Base-by-base conservation (phyloP, 2,888 invertebrate genomes). In the Spisula subtruncata region DNA sequence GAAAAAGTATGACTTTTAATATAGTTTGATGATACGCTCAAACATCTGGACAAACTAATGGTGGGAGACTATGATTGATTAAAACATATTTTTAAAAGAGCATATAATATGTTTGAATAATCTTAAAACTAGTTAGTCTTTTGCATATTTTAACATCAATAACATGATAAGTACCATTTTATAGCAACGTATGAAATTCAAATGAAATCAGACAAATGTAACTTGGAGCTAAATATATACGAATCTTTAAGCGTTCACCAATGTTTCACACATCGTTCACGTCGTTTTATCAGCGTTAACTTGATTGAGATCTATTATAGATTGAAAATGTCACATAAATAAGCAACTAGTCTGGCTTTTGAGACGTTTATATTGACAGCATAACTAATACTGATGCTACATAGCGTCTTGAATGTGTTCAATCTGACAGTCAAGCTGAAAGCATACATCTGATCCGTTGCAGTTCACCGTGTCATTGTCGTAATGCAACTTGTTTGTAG, bases 251-350 rank as follows among this genome's bases (percentile, higher is more conserved):
- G 25, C 25, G 25, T 25, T 66, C 25, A 20, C 25, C 25, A 25
- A 66, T 25, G 60, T 66, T 25, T n/a, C 60, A 66, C 60, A 66
- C 41, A 8, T 41, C 41, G 41, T 41, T 41, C 8, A 0, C 8
- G 25, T 25, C 25, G 60, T 66, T 66, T 66, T 66, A 66, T 66
- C 60, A 66, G 60, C 25, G 5, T 10, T 66, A n/a, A n/a, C 60
- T n/a, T 66, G 60, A 66, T 66, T 66, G 60, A 66, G 60, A 66
- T 66, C 60, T n/a, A 66, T 66, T 66, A 66, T 25, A 25, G 60
- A 66, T 66, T 66, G 60, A 66, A 66, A 66, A 25, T 66, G 60
- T 66, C 60, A 66, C 60, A 66, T 66, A 25, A 66, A 25, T 20
- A 66, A 10, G 60, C 60, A 66, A 66, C 20, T 12, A 25, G 60